phyloP scores from a whole-genome alignment of 2,797 vertebrate species.

The Bradypus variegatus region DNA sequence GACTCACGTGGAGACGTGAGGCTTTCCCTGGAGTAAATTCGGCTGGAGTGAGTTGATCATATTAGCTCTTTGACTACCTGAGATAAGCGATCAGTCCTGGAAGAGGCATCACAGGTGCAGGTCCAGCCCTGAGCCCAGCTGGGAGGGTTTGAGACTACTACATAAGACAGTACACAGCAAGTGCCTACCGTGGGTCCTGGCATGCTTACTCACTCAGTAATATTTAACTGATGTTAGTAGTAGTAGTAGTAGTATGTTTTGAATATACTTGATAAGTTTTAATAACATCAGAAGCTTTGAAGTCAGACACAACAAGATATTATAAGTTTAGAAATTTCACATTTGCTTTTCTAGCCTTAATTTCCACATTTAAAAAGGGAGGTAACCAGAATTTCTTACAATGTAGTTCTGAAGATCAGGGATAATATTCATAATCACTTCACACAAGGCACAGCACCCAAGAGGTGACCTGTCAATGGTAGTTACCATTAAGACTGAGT shows the following conservation, averaged over 20 bases:
- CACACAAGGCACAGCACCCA: not conserved
- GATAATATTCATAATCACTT: not conserved
- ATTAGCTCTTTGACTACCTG: not conserved
- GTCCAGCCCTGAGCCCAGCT: not conserved
- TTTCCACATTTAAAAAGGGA: not conserved
- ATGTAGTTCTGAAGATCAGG: not conserved
- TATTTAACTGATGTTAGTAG: not conserved
- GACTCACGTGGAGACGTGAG: not conserved
- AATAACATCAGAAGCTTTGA: not conserved
- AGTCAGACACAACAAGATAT: not conserved
- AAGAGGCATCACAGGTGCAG: not conserved
- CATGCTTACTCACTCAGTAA: not conserved
- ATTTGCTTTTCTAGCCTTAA: not conserved
- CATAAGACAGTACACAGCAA: not conserved
- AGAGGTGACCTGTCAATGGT: not conserved
- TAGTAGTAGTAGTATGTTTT: not conserved
- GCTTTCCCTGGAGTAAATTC: not conserved
- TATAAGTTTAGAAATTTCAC: not conserved
- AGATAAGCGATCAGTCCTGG: not conserved
- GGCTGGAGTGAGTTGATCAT: not conserved
- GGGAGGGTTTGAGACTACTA: not conserved
- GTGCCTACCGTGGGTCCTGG: no score
- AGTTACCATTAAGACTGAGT: not conserved
- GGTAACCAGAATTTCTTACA: not conserved
- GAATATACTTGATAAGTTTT: not conserved